Evolutionary conservation across 2,888 invertebrate species (phyloP).

Genomic region (Trissoscelio sp.): DNA sequence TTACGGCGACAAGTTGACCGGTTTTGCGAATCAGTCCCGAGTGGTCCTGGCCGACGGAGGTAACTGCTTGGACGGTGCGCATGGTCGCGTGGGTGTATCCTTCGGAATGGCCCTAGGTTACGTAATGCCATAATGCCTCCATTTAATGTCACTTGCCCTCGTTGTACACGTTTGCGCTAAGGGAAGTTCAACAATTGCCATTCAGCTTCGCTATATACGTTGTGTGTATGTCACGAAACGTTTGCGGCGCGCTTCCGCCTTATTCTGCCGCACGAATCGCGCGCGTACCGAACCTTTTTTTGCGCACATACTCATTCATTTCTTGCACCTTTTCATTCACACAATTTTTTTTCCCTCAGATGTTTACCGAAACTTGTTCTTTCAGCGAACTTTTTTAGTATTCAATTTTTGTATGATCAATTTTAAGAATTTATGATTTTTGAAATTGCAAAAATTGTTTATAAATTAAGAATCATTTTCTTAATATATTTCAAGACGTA

Average conservation of each 20-base stretch:
- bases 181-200: conserved; percentile 84
- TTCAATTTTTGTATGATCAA: too few species aligned
- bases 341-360: too few species aligned
- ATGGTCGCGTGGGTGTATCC: conserved; percentile 80
- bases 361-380: too few species aligned
- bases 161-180: conserved; percentile 82
- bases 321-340: conserved; percentile 26
- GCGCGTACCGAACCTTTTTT: conserved; percentile 45
- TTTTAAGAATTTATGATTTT: too few species aligned
- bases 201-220: conserved; percentile 76
- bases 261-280: conserved; percentile 64
- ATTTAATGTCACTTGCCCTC: conserved; percentile 84
- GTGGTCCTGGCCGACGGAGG: conserved; percentile 61
- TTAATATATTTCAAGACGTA: too few species aligned
- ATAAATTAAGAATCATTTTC: too few species aligned
- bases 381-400: too few species aligned
- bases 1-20: conserved; percentile 46
- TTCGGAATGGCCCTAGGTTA: conserved; percentile 82
- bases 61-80: conserved; percentile 49
- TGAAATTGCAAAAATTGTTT: too few species aligned
- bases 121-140: conserved; percentile 82
- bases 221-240: conserved; percentile 69
- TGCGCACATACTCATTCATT: conserved; percentile 37
- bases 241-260: conserved; percentile 71
- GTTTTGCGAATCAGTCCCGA: conserved; percentile 58